Base-by-base conservation (phyloP, 2,888 invertebrate genomes). In the Dugesia japonica region DNA sequence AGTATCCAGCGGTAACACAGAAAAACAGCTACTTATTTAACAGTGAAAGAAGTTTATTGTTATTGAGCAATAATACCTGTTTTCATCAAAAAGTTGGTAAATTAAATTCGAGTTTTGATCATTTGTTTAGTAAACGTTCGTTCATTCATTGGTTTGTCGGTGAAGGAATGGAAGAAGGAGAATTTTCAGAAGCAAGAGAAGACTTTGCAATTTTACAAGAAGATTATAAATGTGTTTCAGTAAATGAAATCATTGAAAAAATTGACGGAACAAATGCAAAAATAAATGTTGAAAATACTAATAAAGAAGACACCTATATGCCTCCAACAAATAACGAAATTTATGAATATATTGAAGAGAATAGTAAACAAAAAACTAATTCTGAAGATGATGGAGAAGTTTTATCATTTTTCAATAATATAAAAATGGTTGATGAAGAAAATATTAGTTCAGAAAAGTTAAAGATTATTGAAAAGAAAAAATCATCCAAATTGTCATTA, bases 1-100 rank as follows among this genome's bases (percentile, higher is more conserved):
- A 92, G 87, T 92, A 83, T 79, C 78, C 76, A 71, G 75, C 79
- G 4, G 73, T 73, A 0, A 92, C 42, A 17, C 75, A 74, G 0
- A 78, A 71, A 17, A 71, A 77, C 23, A 75, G 78, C 27, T 77
- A 78, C 73, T 28, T 79, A 7, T 89, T 89, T 56, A 88, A 88
- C 75, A 86, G 89, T 28, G 79, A 92, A 76, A 87, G 90, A 79
- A 89, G 91, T 26, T 89, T 90, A 0, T 89, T 89, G 73, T 91
- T 91, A 89, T 86, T 92, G 31, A 89, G 90, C 81, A 92, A 92
- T 85, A 92, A 92, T 1, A 92, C 91, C n/a, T 91, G 75, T 17
- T 76, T 79, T n/a, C 28, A 28, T 23, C 79, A 79, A n/a, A 77
- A 78, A 15, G 79, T 80, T 79, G 76, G 77, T 27, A 42, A 78